Evolutionary conservation across 2,113 vertebrate genomes (phyloP), one percentile per base, ranked within the genome.

Genomic region (Burhinus oedicnemus): DNA sequence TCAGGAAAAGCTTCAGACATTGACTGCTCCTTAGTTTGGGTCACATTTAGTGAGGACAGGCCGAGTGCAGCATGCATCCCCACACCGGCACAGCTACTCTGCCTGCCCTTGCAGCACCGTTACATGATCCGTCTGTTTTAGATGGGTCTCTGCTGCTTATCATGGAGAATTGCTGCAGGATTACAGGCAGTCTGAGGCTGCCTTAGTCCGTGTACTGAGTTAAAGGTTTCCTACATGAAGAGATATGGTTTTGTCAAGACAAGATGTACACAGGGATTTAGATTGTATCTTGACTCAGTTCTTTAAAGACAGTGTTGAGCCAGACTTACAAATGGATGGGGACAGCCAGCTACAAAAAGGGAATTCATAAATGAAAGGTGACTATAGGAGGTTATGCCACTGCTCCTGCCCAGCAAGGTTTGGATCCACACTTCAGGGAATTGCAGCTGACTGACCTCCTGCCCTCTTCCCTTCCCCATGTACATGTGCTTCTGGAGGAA

Each of bases 41-140:
- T 49, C 58, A 22, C 9, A 22, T 40, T 64, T 58, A 54, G 27
- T 7, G 26, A 3, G 16, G 8, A n/a, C 29, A 52, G 71, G 34
- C 5, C 0, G 0, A 83, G 58, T 4, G 16, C 51, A 70, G 20
- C 5, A 11, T 9, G 12, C 20, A 4, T 60, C 12, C 36, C 15
- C 36, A 20, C 23, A 32, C 40, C 62, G n/a, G 34, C 61, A 34
- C 42, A 69, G 32, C 21, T 57, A 36, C 29, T 60, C 34, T 93
- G 40, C 40, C 54, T 72, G n/a, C 57, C 58, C 44, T 80, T 30
- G 34, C 44, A 77, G 61, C 20, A 47, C 29, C 9, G 5, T 30
- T n/a, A 7, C 13, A 2, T 3, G 11, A 58, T 42, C 22, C 44
- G 18, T 30, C 22, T 60, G 16, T 8, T 85, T 72, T 34, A 42